These are phyloP conservation scores for Tetranychus urticae DNA, from an alignment of 1,140 invertebrate species.

Conservation along the genomic window DNA sequence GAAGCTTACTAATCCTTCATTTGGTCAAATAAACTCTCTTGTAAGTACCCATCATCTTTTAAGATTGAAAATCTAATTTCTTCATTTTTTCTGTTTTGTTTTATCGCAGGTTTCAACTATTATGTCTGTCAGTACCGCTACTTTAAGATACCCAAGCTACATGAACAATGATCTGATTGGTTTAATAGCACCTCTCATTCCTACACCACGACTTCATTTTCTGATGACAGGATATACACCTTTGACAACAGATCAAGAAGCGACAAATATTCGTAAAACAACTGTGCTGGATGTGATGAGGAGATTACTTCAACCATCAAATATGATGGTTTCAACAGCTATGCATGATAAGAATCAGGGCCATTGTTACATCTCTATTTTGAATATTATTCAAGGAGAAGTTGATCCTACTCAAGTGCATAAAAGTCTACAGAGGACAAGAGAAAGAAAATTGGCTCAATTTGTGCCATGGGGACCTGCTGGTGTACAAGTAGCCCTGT, in stretches of 20 bases:
- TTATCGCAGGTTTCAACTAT: conserved; percentile 47
- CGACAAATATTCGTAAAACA: conserved; percentile 66
- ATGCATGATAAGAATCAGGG: conserved; percentile 51
- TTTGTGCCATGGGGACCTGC: conserved; percentile 96
- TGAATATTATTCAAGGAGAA: conserved; percentile 96
- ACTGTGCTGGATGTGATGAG: conserved; percentile 90
- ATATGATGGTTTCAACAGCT: conserved; percentile 97
- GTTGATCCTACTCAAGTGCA: conserved; percentile 75
- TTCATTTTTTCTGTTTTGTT: not conserved
- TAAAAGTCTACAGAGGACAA: conserved; percentile 78
- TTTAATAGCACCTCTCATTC: conserved; percentile 80
- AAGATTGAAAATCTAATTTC: not conserved
- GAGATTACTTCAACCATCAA: conserved; percentile 82
- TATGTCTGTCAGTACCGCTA: conserved; percentile 90
- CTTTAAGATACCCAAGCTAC: conserved; percentile 82
- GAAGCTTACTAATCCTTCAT: conserved; percentile 83
- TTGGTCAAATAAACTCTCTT: conserved; percentile 88
- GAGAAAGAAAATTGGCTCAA: conserved; percentile 77
- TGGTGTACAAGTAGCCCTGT: conserved; percentile 86
- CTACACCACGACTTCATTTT: conserved; percentile 86
- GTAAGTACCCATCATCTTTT: conserved; percentile 26
- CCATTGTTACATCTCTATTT: conserved; percentile 89
- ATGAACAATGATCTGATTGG: conserved; percentile 98
- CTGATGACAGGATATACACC: conserved; percentile 97
- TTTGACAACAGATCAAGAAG: conserved; percentile 65